Base-by-base conservation (phyloP, 2,888 invertebrate species). In the Antitype chi region DNA sequence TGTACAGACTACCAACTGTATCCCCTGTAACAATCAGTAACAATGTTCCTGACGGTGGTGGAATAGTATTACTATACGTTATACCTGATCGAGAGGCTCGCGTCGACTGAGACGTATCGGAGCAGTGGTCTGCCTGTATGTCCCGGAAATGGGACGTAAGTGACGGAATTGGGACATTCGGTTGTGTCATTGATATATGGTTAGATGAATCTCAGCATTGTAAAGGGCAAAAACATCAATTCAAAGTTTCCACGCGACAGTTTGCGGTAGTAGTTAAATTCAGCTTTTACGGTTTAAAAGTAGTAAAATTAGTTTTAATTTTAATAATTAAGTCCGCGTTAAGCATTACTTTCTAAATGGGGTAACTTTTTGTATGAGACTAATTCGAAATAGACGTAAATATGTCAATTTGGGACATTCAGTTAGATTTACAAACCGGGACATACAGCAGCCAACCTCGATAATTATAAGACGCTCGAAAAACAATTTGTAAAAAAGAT, bases 11-110 rank as follows among this genome's bases (percentile, higher is more conserved):
- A 92, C 91, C 91, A 92, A 87, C 84, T 87, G 82, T 87, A 89
- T 88, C 91, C 91, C 93, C 94, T 94, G 94, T 95, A 94, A 94
- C 90, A 89, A 90, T 91, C 91, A 91, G 93, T 94, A 94, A 94
- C 92, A 92, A 91, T 90, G 93, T 93, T 92, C 92, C 93, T 89
- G 88, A 75, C 66, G 87, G 89, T 88, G 88, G 89, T 89, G 88
- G 88, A 82, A 84, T 89, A 86, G 86, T 84, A 87, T 84, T 87
- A 88, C 86, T 74, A 64, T 84, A 89, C 87, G 89, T 90, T 84
- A 84, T 81, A 78, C 84, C 84, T 79, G 83, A 82, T 82, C 78
- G 85, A 89, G 90, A 92, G 90, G 91, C 91, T 91, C 89, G 79
- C 87, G 85, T 88, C 86, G 81, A 76, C 77, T 80, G 72, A 84